phyloP scores from a whole-genome alignment of 2,113 vertebrate species.

The Ophiodon elongatus region DNA sequence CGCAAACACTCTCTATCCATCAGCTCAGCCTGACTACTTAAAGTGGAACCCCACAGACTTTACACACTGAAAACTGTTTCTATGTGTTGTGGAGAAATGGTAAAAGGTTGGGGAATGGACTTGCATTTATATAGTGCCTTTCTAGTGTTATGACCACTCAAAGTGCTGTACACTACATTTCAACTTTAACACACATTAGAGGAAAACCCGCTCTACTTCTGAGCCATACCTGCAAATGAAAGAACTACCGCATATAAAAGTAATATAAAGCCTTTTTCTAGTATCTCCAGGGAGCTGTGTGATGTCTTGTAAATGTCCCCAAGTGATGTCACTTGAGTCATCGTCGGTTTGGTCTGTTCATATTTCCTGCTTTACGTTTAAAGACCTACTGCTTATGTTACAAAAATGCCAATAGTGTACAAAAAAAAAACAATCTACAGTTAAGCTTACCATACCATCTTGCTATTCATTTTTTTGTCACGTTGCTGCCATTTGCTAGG shows the following conservation, averaged over 20 bases:
- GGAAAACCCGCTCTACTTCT: neutral
- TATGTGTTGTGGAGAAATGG: neutral
- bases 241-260: neutral
- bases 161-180: no score
- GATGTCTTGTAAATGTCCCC: neutral
- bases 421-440: neutral
- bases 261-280: neutral
- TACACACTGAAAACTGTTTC: neutral
- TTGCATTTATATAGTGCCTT: neutral
- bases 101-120: neutral
- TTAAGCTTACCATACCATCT: neutral
- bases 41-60: neutral
- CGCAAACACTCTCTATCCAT: neutral
- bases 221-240: neutral
- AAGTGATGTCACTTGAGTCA: slow-evolving; percentile 5
- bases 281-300: neutral
- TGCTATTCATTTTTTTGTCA: neutral
- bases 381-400: neutral
- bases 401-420: neutral
- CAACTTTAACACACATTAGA: neutral
- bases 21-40: neutral
- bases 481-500: neutral
- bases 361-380: neutral
- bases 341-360: neutral
- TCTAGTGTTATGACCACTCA: no score